Percentiles rank a stretch among this genome's conserved stretches.
Conservation (phyloP, 2,797 vertebrate genomes). For the Artibeus lituratus region DNA sequence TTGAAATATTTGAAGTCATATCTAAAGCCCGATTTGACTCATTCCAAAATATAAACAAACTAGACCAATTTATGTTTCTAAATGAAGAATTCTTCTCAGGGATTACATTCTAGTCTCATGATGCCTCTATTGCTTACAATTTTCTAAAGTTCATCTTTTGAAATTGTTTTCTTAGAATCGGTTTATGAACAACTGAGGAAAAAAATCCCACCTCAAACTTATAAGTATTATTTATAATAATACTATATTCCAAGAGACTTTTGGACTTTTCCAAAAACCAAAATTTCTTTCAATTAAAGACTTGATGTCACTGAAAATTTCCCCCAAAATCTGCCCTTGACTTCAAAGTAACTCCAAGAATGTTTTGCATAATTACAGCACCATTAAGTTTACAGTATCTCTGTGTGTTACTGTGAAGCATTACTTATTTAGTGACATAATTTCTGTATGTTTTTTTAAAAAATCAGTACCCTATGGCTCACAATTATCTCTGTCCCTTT, state of each 20-base stretch:
- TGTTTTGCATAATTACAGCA: background rate
- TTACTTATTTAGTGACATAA: background rate
- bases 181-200: background rate
- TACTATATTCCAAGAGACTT: background rate
- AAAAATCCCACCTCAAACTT: background rate
- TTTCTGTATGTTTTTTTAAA: background rate
- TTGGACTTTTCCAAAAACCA: background rate
- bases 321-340: background rate
- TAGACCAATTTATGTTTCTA: background rate
- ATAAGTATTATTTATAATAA: background rate
- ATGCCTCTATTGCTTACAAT: background rate
- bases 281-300: slow-evolving; percentile 18
- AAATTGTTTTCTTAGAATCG: slow-evolving; percentile 27
- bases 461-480: background rate
- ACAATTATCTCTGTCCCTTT: background rate
- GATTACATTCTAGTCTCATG: background rate
- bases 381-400: background rate
- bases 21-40: background rate
- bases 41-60: slow-evolving; percentile 30
- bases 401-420: background rate
- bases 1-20: slow-evolving; percentile 12
- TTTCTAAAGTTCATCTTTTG: background rate
- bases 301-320: background rate
- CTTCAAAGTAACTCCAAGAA: slow-evolving; percentile 17
- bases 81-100: background rate